Conservation (phyloP, 2,797 vertebrate species). For the Macropus fuliginosus region DNA sequence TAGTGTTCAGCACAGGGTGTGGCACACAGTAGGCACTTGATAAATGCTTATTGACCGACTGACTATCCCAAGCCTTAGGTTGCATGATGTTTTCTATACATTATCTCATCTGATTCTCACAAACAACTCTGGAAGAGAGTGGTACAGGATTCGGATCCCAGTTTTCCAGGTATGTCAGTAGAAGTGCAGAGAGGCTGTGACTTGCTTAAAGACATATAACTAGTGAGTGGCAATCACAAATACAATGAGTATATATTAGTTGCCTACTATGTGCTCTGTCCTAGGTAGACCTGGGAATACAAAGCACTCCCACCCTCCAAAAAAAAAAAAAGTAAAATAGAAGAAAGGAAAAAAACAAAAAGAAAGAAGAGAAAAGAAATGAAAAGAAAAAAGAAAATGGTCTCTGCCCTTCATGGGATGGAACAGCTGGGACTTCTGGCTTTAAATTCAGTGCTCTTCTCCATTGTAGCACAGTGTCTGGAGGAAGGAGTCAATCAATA, state of each 20-base stretch:
- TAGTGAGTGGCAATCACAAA: background rate
- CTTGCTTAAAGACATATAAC: background rate
- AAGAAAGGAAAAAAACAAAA: no score
- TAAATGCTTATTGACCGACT: background rate
- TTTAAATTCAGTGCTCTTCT: background rate
- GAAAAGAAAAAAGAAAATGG: background rate
- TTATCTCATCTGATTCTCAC: background rate
- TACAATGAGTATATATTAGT: background rate
- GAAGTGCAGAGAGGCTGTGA: background rate
- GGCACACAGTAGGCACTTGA: no score
- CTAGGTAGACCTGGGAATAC: background rate
- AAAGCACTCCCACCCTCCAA: background rate
- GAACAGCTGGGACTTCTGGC: background rate
- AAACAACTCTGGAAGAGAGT: background rate
- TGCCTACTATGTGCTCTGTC: background rate
- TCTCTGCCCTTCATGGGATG: background rate
- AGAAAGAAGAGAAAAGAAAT: background rate
- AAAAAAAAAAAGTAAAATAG: background rate
- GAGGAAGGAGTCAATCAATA: background rate
- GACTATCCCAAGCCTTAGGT: background rate
- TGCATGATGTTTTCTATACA: background rate
- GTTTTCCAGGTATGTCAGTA: background rate
- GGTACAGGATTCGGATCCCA: background rate
- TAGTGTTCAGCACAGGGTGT: background rate
- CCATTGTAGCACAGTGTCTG: background rate